Base-by-base conservation (phyloP, 53 echinoderm and acorn worm genomes). In the Crossaster papposus region DNA sequence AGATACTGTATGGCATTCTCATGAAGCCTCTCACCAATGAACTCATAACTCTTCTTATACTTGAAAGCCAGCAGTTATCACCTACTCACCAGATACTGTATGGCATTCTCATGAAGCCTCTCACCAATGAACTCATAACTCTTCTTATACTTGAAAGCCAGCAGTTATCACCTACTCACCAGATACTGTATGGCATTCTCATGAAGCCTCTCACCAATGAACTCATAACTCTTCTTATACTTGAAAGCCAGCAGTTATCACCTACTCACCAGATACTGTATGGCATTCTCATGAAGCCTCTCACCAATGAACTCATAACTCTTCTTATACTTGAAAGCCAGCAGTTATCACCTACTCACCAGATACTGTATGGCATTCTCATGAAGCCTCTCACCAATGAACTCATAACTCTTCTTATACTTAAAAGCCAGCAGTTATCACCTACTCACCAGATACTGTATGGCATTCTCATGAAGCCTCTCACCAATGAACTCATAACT, bases 141-240 rank as follows among this genome's bases (percentile, higher is more conserved):
- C 55, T 54, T 15, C 29, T 72, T 23, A 50, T 94, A 94, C n/a
- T n/a, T n/a, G n/a, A n/a, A n/a, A n/a, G n/a, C n/a, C n/a, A n/a
- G n/a, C n/a, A n/a, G n/a, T n/a, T n/a, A n/a, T n/a, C n/a, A 38
- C 38, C 38, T 17, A 89, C 91, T 78, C 79, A 94, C 95, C 88
- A 94, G 51, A 28, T 20, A 37, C 18, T 52, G 17, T 28, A 77
- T 54, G 35, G 78, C 92, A 36, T 38, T 29, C 54, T 94, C 80
- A 65, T 92, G 88, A 13, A 94, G 89, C 4, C 50, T 68, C 20
- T 81, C 81, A 23, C 92, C 91, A 18, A 91, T 38, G 65, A 22
- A 31, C 15, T 65, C 78, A 30, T 78, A 81, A 30, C 78, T 91
- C 55, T 54, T 15, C 29, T 72, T 23, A 50, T 94, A 94, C n/a